Evolutionary conservation across 2,113 vertebrate genomes (phyloP), one percentile per base, ranked within the genome.

Genomic region (Mellivora capensis): DNA sequence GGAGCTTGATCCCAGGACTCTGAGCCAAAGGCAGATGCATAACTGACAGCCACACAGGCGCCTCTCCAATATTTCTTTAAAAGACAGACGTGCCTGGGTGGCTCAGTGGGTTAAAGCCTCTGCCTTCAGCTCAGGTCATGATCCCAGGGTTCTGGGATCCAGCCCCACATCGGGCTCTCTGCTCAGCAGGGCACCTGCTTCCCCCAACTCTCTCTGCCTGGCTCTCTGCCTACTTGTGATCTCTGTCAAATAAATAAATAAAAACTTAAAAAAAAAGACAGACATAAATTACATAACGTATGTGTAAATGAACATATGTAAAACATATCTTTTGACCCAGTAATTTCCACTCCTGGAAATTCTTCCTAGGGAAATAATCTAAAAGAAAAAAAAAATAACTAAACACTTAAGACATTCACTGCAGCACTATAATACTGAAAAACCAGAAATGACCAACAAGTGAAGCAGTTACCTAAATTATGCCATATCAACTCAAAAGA

Each of bases 31-130:
- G 34, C 34, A 69, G 64, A n/a, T 27, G 34, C 34, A n/a, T n/a
- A n/a, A 69, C 64, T 7, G 7, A 67, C 17, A 69, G 67, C 34
- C 34, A 69, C 67, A n/a, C 34, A 37, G 34, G 67, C 3, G 4
- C 17, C 34, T 29, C 67, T 93, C 3, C 12, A 93, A 59, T 34
- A 74, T 23, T 80, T 94, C 54, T 95, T 96, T 81, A 97, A 94
- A 94, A 96, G 25, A 83, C 3, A 61, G 20, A 54, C 6, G 1
- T 54, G 15, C 52, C 52, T 54, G 52, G 52, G 52, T 18, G 52
- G 52, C 52, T 54, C 52, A 54, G 52, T 54, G 52, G 17, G 52
- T 54, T 54, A 54, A 54, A 54, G 17, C 52, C 52, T 54, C 17
- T 54, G 52, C 52, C 52, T 54, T 54, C 17, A 54, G 52, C 52